A percentile compares a stretch with the other conserved stretches of the same genome.
Conservation (phyloP, 1,140 invertebrate species). For the Pseudomyrmex sp. region DNA sequence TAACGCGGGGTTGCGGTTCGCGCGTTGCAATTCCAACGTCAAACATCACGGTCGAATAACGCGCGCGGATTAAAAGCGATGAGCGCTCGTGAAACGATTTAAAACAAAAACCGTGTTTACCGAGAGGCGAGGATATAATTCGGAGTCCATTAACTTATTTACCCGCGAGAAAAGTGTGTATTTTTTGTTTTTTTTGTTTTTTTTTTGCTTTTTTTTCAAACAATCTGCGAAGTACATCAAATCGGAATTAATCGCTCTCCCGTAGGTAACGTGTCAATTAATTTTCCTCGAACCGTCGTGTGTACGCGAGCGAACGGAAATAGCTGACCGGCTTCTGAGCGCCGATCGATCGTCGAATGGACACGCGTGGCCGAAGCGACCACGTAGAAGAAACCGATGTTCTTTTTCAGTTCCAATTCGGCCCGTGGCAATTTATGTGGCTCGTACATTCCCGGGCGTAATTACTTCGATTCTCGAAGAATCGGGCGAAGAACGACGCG, state of each 20-base stretch:
- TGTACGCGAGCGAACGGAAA: constrained; percentile 6
- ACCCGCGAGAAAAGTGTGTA: background rate
- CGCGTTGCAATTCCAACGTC: background rate
- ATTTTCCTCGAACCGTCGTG: background rate
- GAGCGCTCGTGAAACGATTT: background rate
- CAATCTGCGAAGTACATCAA: no score
- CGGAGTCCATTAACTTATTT: background rate
- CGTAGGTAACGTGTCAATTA: constrained; percentile 24
- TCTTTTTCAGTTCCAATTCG: constrained; percentile 66
- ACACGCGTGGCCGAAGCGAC: constrained; percentile 28
- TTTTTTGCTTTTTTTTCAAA: no score
- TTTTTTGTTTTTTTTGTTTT: no score
- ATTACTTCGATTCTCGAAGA: constrained; percentile 61
- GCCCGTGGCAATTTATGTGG: constrained; percentile 64
- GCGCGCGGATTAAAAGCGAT: background rate
- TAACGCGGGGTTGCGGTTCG: background rate
- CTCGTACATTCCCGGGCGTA: constrained; percentile 62
- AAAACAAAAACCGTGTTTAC: constrained; percentile 2
- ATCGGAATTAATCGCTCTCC: background rate
- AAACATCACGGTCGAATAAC: background rate
- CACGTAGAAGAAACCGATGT: constrained; percentile 53
- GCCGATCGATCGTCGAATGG: constrained; percentile 34
- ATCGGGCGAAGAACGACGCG: constrained; percentile 30
- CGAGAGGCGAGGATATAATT: background rate
- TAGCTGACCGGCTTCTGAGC: constrained; percentile 3